Evolutionary conservation across 2,888 invertebrate genomes (phyloP).

Genomic region (Baronia brevicornis): DNA sequence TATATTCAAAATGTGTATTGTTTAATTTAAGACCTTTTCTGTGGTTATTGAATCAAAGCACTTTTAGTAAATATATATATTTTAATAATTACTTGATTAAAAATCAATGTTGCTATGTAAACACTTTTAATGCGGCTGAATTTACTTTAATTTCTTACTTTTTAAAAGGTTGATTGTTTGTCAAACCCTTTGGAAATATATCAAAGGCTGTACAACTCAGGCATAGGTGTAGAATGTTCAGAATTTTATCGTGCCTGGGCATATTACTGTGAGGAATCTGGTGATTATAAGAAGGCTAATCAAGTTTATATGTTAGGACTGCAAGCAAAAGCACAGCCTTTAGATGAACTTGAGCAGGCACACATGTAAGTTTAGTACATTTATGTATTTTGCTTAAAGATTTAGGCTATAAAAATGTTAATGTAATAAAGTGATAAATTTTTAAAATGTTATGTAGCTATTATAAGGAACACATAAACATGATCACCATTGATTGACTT

Average conservation of each 20-base stretch:
- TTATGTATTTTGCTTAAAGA: no score
- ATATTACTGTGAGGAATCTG: conserved; percentile 86
- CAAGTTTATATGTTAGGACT: conserved; percentile 87
- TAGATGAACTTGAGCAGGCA: conserved; percentile 83
- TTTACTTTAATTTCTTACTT: conserved; percentile 20
- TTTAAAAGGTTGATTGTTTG: conserved; percentile 81
- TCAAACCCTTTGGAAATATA: conserved; percentile 86
- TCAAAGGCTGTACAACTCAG: conserved; percentile 85
- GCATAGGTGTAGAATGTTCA: conserved; percentile 87
- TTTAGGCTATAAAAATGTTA: no score
- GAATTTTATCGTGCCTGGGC: conserved; percentile 94
- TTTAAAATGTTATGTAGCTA: no score
- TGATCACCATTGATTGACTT: no score
- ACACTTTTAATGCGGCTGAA: background rate
- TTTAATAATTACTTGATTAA: no score
- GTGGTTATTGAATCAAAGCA: no score
- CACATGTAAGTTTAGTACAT: conserved; percentile 75
- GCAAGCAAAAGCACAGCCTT: conserved; percentile 85
- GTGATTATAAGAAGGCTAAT: conserved; percentile 89
- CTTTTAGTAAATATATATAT: no score
- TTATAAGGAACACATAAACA: no score
- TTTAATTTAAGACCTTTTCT: no score
- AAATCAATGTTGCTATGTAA: conserved; percentile 1
- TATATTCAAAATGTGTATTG: no score
- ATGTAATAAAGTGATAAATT: no score